phyloP scores from a whole-genome alignment of 2,113 vertebrate species.

The Dascyllus trimaculatus region DNA sequence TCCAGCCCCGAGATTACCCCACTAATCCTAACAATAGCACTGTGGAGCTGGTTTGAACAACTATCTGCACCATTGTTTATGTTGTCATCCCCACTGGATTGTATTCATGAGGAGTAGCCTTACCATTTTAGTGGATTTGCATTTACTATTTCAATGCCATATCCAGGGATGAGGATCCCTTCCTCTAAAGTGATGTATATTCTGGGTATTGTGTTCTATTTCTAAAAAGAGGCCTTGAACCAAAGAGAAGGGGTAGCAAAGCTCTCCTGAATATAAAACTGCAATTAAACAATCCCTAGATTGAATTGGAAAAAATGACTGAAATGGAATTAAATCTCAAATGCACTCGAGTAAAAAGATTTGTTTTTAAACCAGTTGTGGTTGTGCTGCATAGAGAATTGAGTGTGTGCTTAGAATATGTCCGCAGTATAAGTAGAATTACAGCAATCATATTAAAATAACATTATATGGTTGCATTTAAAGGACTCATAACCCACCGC shows the following conservation, averaged over 20 bases:
- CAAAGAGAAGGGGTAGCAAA: slow-evolving; percentile 47
- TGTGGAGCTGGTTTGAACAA: slow-evolving; percentile 74
- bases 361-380: neutral
- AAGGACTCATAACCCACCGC: too few species aligned
- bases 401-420: neutral
- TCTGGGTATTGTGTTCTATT: slow-evolving; percentile 58
- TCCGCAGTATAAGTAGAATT: slow-evolving; percentile 9
- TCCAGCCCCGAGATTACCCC: slow-evolving; percentile 73
- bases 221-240: slow-evolving; percentile 56
- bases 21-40: slow-evolving; percentile 79
- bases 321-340: slow-evolving; percentile 38
- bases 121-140: slow-evolving; percentile 74
- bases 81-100: slow-evolving; percentile 72
- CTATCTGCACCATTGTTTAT: slow-evolving; percentile 79
- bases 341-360: slow-evolving; percentile 16
- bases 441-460: neutral
- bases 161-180: slow-evolving; percentile 59
- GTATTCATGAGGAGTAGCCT: slow-evolving; percentile 38
- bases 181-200: slow-evolving; percentile 43
- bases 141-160: slow-evolving; percentile 65
- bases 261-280: slow-evolving; percentile 41
- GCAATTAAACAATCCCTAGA: slow-evolving; percentile 51
- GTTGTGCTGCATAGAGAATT: neutral
- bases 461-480: neutral
- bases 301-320: slow-evolving; percentile 29